Base-by-base conservation (phyloP, 2,797 vertebrate species). In the Myotis findleyi region DNA sequence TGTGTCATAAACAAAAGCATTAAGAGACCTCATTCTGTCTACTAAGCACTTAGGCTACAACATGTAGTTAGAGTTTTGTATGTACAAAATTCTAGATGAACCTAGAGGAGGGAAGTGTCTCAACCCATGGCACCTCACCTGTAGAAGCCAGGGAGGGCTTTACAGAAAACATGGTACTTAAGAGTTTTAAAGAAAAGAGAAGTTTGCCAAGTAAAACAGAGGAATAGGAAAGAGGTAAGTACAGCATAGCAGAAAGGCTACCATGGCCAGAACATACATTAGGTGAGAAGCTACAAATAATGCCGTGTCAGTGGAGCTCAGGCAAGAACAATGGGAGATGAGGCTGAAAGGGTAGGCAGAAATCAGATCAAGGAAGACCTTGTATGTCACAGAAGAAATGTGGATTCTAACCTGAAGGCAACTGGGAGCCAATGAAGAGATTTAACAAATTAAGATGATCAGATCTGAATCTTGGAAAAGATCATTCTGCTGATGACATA, bases 161-260 rank as follows among this genome's bases (percentile, higher is more conserved):
- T 44, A 53, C 5, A 84, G 92, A 95, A 96, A 85, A 91, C 53
- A 86, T 20, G 27, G 33, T 72, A 21, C n/a, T 36, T 44, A 44
- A 25, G n/a, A 86, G n/a, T 73, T 89, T 89, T 93, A 57, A 89
- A 90, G 76, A 91, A 89, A 84, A 91, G 20, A 90, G 7, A 86
- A 16, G 18, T 81, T 6, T 71, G 12, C 83, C 64, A 93, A 71
- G 76, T 51, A 95, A 95, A 94, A 82, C 25, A 82, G 64, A 87
- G 30, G 23, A 30, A 20, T 7, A 85, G 41, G 41, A 85, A 53
- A 81, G 51, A 73, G 36, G 23, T 2, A 88, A 93, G 25, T 69
- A 81, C 12, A 84, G 27, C 62, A 80, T 3, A 89, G 79, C 71
- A 92, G 59, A 93, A 76, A 93, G 21, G 33, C 33, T 53, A 88